Conservation (phyloP, 2,113 vertebrate genomes). For the Anoplopoma fimbria region DNA sequence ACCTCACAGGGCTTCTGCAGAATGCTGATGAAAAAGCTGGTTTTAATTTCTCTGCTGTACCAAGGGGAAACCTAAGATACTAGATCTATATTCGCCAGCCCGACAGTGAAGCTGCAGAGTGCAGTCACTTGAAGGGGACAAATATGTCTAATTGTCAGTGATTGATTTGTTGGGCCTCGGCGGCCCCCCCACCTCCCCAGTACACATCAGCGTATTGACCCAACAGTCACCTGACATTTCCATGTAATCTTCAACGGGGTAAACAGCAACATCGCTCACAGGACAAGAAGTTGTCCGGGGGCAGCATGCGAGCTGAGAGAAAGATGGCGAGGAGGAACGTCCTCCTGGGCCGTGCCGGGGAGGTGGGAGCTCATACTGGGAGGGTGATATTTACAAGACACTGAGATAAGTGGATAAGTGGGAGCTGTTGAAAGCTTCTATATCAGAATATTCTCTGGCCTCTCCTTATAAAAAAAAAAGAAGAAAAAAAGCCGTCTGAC, state of each 20-base stretch:
- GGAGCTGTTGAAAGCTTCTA: constrained; percentile 63
- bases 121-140: constrained; percentile 64
- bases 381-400: constrained; percentile 68
- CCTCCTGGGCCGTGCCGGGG: constrained; percentile 13
- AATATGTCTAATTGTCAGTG: constrained; percentile 79
- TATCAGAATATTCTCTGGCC: constrained; percentile 62
- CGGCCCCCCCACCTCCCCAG: neutral
- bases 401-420: constrained; percentile 78
- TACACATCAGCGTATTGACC: constrained; percentile 71
- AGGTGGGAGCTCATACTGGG: constrained; percentile 50
- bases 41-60: constrained; percentile 63
- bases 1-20: neutral
- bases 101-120: constrained; percentile 48
- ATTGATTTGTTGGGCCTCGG: constrained; percentile 77
- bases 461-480: constrained; percentile 26
- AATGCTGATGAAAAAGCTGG: constrained; percentile 27
- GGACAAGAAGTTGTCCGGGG: constrained; percentile 21
- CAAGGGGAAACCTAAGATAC: constrained; percentile 57
- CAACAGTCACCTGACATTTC: constrained; percentile 76
- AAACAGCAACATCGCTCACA: constrained; percentile 57
- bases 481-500: constrained; percentile 47
- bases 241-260: constrained; percentile 71
- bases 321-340: constrained; percentile 30
- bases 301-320: constrained; percentile 34
- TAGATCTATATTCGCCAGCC: constrained; percentile 60